Evolutionary conservation across 2,888 invertebrate species (phyloP).

Genomic region (Scrobipalpa atriplicella): DNA sequence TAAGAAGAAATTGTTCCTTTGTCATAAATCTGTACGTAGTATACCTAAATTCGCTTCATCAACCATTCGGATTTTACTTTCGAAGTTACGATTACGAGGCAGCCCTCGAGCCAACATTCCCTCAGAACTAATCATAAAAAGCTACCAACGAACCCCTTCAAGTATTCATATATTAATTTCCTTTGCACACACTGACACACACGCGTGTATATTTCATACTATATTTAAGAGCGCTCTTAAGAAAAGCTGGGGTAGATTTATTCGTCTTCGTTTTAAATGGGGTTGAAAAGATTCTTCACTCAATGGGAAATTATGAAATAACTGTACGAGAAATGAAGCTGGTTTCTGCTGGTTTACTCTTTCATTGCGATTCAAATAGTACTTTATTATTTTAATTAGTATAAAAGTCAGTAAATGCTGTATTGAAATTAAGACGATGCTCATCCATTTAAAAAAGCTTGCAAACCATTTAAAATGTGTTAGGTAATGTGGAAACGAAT

Average conservation of each 20-base stretch:
- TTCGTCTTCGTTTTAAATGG: constrained; percentile 1
- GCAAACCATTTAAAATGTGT: too few relatives aligned
- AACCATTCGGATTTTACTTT: not conserved
- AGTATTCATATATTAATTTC: constrained; percentile 44
- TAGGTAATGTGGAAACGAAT: too few relatives aligned
- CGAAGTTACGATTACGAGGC: constrained; percentile 12
- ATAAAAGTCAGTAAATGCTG: too few relatives aligned
- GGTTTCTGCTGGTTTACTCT: not conserved
- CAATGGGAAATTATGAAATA: not conserved
- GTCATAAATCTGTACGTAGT: not conserved
- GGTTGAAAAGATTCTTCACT: not conserved
- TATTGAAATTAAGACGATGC: too few relatives aligned
- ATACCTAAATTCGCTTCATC: not conserved
- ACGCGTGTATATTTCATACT: not conserved
- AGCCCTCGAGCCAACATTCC: constrained; percentile 14
- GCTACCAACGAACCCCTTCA: constrained; percentile 39
- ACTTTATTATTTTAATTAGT: not conserved
- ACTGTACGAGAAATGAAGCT: not conserved
- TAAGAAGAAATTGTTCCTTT: not conserved
- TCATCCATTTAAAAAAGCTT: too few relatives aligned
- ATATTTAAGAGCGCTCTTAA: not conserved
- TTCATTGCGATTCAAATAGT: not conserved
- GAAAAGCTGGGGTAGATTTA: constrained; percentile 13
- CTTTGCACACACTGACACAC: constrained; percentile 19
- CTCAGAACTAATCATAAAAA: constrained; percentile 38